Percentiles rank a stretch among this genome's conserved stretches.
Conservation (phyloP, 2,888 invertebrate species). For the Drosophila putrida region DNA sequence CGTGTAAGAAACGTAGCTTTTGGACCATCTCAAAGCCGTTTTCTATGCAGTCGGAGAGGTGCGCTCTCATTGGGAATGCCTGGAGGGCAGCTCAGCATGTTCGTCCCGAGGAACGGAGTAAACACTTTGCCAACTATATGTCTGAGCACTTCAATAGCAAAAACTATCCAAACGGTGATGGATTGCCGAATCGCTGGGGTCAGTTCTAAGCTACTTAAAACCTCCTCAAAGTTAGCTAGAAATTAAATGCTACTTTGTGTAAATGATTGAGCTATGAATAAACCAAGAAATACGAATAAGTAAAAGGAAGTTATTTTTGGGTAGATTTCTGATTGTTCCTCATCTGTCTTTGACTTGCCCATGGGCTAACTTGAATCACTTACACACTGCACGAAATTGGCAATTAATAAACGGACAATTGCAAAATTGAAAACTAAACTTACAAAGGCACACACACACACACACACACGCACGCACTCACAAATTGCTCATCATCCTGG, state of each 20-base stretch:
- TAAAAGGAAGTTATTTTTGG: not conserved
- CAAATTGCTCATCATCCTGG: not conserved
- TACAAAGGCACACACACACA: slow-evolving; percentile 14
- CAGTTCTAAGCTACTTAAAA: slow-evolving; percentile 50
- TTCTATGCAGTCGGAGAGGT: slow-evolving; percentile 48
- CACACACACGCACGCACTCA: not conserved
- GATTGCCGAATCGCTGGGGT: slow-evolving; percentile 65
- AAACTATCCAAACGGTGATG: slow-evolving; percentile 72
- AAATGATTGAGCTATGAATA: slow-evolving; percentile 15
- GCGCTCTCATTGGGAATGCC: slow-evolving; percentile 52
- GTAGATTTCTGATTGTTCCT: not conserved
- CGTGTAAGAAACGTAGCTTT: slow-evolving; percentile 66
- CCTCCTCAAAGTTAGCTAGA: not conserved
- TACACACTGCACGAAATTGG: slow-evolving; percentile 60
- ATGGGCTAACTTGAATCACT: slow-evolving; percentile 34
- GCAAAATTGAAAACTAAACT: slow-evolving; percentile 61
- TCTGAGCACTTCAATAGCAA: slow-evolving; percentile 62
- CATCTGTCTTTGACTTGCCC: slow-evolving; percentile 6
- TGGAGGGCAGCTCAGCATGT: slow-evolving; percentile 48
- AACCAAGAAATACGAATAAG: slow-evolving; percentile 4
- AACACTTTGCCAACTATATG: slow-evolving; percentile 69
- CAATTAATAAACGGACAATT: slow-evolving; percentile 76
- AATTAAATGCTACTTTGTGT: slow-evolving; percentile 2
- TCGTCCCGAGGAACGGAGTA: slow-evolving; percentile 49
- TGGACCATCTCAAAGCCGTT: slow-evolving; percentile 55